phyloP scores from a whole-genome alignment of 2,113 vertebrate species.

The Coptodon bakossiorum region DNA sequence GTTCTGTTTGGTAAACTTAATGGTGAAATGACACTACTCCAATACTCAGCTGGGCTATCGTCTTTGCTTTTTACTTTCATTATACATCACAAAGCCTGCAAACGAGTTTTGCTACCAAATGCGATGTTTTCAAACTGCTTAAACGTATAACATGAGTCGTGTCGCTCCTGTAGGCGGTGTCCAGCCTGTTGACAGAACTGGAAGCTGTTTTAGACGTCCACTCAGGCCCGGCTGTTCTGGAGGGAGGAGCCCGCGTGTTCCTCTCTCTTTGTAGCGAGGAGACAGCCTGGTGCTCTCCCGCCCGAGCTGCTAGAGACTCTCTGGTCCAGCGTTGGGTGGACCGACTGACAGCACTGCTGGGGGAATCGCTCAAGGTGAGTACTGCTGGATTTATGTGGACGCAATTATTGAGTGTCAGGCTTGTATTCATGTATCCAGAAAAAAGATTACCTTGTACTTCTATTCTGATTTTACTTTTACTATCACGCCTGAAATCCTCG shows the following conservation, averaged over 20 bases:
- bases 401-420: neutral
- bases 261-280: conserved; percentile 69
- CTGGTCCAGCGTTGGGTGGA: conserved; percentile 74
- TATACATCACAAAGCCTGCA: neutral
- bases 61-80: neutral
- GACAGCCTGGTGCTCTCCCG: conserved; percentile 40
- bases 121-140: neutral
- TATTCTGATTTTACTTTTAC: neutral
- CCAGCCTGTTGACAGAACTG: conserved; percentile 72
- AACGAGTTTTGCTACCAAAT: neutral
- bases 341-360: conserved; percentile 65
- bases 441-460: neutral
- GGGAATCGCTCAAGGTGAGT: conserved; percentile 65
- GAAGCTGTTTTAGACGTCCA: conserved; percentile 67
- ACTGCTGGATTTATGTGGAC: neutral
- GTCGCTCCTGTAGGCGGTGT: conserved; percentile 57
- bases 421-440: neutral
- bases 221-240: conserved; percentile 69
- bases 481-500: too few species aligned
- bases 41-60: neutral
- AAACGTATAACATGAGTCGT: neutral
- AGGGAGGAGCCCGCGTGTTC: conserved; percentile 77
- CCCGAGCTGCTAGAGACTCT: conserved; percentile 61
- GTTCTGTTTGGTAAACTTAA: neutral
- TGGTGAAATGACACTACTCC: neutral